Percentiles rank a stretch among this genome's conserved stretches.
phyloP scores from a whole-genome alignment of 2,888 invertebrate genomes.

The Operophtera brumata region DNA sequence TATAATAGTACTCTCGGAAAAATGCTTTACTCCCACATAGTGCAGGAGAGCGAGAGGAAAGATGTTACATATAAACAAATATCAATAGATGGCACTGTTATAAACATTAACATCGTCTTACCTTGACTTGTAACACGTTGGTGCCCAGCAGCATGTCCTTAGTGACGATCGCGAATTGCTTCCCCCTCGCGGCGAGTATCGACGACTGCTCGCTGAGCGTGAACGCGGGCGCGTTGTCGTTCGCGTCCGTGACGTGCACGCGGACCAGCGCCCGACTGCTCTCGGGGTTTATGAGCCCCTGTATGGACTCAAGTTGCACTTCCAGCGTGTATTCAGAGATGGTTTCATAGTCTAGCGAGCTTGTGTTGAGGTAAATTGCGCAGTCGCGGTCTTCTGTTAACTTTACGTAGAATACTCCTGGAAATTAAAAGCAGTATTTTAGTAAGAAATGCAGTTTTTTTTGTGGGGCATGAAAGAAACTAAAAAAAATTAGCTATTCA shows the following conservation, averaged over 20 bases:
- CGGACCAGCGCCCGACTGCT: slow-evolving; percentile 87
- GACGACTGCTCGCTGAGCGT: slow-evolving; percentile 83
- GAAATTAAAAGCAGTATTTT: slow-evolving; percentile 30
- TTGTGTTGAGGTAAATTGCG: slow-evolving; percentile 86
- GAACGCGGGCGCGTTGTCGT: slow-evolving; percentile 94
- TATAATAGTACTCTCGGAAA: too few relatives aligned
- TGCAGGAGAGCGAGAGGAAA: too few relatives aligned
- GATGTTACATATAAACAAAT: too few relatives aligned
- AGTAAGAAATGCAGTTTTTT: too few relatives aligned
- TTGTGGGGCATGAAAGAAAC: too few relatives aligned
- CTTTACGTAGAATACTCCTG: slow-evolving; percentile 86
- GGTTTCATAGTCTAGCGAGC: slow-evolving; percentile 89
- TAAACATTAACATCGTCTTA: slow-evolving; percentile 40
- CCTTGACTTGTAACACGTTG: slow-evolving; percentile 88
- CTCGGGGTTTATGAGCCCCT: slow-evolving; percentile 89
- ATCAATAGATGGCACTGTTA: neutral
- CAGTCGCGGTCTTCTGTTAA: slow-evolving; percentile 91
- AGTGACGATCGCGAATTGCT: slow-evolving; percentile 90
- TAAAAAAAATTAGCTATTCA: too few relatives aligned
- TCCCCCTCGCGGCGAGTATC: slow-evolving; percentile 81
- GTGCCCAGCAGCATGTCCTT: slow-evolving; percentile 87
- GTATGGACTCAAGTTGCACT: slow-evolving; percentile 88
- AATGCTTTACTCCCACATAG: too few relatives aligned
- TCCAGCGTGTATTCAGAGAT: slow-evolving; percentile 86
- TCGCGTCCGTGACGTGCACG: slow-evolving; percentile 91